These are phyloP conservation scores for Agrochola lychnidis DNA, from an alignment of 2,888 invertebrate genomes.

Conservation along the genomic window DNA sequence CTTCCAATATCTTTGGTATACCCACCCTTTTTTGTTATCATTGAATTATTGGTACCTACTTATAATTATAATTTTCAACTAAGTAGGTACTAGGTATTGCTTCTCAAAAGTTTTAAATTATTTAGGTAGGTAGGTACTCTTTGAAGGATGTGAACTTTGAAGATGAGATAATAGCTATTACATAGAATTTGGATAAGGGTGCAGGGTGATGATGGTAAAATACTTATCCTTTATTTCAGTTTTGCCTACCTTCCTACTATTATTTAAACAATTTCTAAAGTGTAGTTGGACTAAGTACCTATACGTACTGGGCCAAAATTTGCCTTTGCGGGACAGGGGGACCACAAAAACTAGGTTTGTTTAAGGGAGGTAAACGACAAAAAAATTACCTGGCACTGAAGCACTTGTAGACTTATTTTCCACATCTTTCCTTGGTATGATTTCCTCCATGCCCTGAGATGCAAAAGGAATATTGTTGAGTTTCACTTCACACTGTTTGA, in stretches of 20 bases:
- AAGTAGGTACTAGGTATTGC: no score
- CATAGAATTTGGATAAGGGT: background rate
- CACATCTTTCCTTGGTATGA: constrained; percentile 48
- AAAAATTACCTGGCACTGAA: constrained; percentile 35
- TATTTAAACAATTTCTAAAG: background rate
- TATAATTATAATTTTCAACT: background rate
- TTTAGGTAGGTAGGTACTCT: background rate
- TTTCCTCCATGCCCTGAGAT: constrained; percentile 53
- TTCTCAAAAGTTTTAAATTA: background rate
- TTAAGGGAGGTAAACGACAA: background rate
- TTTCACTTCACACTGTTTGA: constrained; percentile 45
- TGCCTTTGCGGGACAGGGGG: no score
- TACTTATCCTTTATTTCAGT: background rate
- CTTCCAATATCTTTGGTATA: background rate
- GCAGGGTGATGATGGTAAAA: background rate
- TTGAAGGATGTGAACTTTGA: background rate
- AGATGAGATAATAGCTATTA: background rate
- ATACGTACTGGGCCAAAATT: background rate
- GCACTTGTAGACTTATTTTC: constrained; percentile 38
- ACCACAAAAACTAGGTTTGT: background rate
- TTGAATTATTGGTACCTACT: background rate
- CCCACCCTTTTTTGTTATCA: background rate
- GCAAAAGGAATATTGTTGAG: constrained; percentile 31
- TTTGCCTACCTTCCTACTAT: background rate
- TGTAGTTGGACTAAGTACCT: background rate